Base-by-base conservation (phyloP, 1,140 invertebrate genomes). In the Megathymus violae region DNA sequence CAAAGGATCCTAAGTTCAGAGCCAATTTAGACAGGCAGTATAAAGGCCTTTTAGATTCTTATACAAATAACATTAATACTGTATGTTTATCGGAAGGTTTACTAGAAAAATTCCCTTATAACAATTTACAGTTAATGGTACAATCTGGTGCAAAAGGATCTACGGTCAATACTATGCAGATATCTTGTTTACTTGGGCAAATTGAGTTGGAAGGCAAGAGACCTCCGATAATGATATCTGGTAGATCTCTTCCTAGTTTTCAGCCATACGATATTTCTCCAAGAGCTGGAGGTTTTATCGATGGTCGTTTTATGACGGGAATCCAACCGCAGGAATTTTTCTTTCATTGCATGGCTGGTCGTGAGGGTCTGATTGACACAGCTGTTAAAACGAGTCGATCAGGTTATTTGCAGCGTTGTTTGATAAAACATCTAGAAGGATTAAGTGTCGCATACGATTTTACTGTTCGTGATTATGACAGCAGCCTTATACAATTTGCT, bases 341-440 rank as follows among this genome's bases (percentile, higher is more conserved):
- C 91, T 99, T 99, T 89, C 98, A 99, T 94, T 99, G 98, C 84
- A 99, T 99, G 98, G 99, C 99, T 50, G 99, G 99, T 64, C 94
- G 99, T 90, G 99, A 99, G 94, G 95, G 96, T 91, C 92, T 97
- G 0, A 96, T 97, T 75, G 96, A 97, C 94, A 97, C 96, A 5
- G 96, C 96, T 64, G 96, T 97, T 0, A 97, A 97, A 91, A 99
- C 99, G 4, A 99, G 97, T 92, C 94, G 98, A 68, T 98, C 97
- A 78, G 99, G 99, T 71, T 99, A 99, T 88, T 92, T 99, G 50
- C 99, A 99, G 91, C 93, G 99, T 61, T 99, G 99, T 93, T 91
- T 99, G 0, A 97, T 99, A 11, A 99, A 99, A 91, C 98, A 99
- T 92, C 92, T 99, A 16, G 99, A 99, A 93, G 98, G 98, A 7